These are phyloP conservation scores for Aphaenogaster floridana DNA, from an alignment of 1,140 invertebrate genomes.

Conservation along the genomic window DNA sequence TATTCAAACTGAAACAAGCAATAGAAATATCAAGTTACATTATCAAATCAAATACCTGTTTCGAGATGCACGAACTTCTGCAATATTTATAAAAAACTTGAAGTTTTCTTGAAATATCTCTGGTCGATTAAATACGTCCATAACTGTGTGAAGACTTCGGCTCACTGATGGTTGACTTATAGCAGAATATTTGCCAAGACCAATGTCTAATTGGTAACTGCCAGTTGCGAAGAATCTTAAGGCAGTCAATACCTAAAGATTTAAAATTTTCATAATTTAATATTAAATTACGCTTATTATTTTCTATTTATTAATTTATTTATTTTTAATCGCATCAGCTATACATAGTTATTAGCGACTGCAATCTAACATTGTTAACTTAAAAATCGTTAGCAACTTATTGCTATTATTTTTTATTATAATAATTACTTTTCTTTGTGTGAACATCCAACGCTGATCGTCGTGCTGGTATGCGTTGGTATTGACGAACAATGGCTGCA, in stretches of 20 bases:
- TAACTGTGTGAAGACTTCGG: slow-evolving; percentile 52
- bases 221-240: slow-evolving; percentile 60
- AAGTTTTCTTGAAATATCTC: slow-evolving; percentile 17
- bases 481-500: no score
- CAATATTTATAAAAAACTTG: neutral
- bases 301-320: neutral
- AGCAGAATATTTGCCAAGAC: slow-evolving; percentile 44
- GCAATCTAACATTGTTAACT: no score
- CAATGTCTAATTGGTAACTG: slow-evolving; percentile 59
- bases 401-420: no score
- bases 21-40: neutral
- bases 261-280: neutral
- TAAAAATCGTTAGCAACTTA: no score
- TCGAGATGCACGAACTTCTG: neutral
- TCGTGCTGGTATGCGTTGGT: no score
- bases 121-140: slow-evolving; percentile 38
- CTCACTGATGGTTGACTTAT: slow-evolving; percentile 62
- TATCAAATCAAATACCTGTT: neutral
- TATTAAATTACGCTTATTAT: neutral
- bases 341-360: neutral
- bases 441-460: no score
- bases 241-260: slow-evolving; percentile 48
- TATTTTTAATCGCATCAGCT: neutral
- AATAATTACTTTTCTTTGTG: no score
- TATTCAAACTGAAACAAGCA: neutral